phyloP scores from a whole-genome alignment of 2,797 vertebrate species.

The Sebastes itinus region DNA sequence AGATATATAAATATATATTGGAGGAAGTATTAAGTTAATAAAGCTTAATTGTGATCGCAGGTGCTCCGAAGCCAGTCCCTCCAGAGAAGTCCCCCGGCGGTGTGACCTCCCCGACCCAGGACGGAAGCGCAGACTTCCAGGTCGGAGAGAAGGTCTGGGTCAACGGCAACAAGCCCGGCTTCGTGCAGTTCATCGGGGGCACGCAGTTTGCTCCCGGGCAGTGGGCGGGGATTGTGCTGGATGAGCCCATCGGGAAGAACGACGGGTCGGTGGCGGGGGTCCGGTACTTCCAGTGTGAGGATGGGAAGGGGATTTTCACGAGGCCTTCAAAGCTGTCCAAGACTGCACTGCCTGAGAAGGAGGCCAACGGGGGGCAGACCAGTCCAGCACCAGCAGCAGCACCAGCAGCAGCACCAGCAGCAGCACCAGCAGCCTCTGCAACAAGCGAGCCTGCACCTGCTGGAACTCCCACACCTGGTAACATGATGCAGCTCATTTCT shows the following conservation, averaged over 20 bases:
- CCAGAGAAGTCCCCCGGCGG: conserved; percentile 70
- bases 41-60: conserved; percentile 54
- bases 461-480: conserved; percentile 48
- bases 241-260: conserved; percentile 94
- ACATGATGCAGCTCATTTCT: background rate
- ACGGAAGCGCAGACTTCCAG: conserved; percentile 87
- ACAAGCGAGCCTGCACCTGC: conserved; percentile 15
- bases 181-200: conserved; percentile 91
- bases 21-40: background rate
- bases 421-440: conserved; percentile 47
- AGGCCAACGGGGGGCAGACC: conserved; percentile 85
- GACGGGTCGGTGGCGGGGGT: conserved; percentile 95
- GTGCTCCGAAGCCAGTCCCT: conserved; percentile 79
- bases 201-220: conserved; percentile 97
- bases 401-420: conserved; percentile 65
- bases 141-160: conserved; percentile 96
- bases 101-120: conserved; percentile 76
- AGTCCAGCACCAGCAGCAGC: conserved; percentile 65
- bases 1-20: no score
- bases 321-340: conserved; percentile 81
- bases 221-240: conserved; percentile 96
- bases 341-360: conserved; percentile 78
- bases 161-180: conserved; percentile 94
- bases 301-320: conserved; percentile 82
- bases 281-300: conserved; percentile 84